Base-by-base conservation (phyloP, 2,888 invertebrate genomes). In the Diadromus collaris region DNA sequence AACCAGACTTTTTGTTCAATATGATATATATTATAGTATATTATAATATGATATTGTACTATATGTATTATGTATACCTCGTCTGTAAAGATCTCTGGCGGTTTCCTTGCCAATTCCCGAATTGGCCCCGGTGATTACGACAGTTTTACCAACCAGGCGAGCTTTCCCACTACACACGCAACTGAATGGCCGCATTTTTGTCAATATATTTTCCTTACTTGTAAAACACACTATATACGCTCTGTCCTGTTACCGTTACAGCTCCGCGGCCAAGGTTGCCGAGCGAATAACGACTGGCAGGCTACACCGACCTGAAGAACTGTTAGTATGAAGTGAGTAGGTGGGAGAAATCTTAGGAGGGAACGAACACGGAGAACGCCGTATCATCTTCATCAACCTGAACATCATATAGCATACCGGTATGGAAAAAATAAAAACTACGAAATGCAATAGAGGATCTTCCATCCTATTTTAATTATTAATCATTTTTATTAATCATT, bases 151-250 rank as follows among this genome's bases (percentile, higher is more conserved):
- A 4, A 81, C 84, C 0, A 90, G 83, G 2, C 89, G 86, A 6
- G 77, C 83, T 90, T 92, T 81, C 90, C 94, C 91, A 87, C 89
- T 86, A 90, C 93, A 90, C 32, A 63, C 81, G 38, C 82, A 76
- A 56, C 82, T 86, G 41, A 89, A 88, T 3, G 85, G 84, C 88
- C 87, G 88, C 88, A 89, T 88, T 70, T 60, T 76, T 16, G 1
- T 54, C 2, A 34, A 34, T 21, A 38, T 64, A 32, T 32, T 51
- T 44, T 56, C 56, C 16, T 29, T 56, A 16, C 56, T 27, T 56
- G 27, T 29, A 16, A 16, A n/a, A 29, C 6, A 56, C 29, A n/a
- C 29, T 27, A 1, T 29, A 48, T 32, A 65, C 48, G 65, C 21
- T 21, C 6, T 29, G 2, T 48, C 21, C 24, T 13, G 4, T 46